Percentiles rank a stretch among this genome's conserved stretches.
Conservation (phyloP, 2,888 invertebrate species). For the Acronicta alni region DNA sequence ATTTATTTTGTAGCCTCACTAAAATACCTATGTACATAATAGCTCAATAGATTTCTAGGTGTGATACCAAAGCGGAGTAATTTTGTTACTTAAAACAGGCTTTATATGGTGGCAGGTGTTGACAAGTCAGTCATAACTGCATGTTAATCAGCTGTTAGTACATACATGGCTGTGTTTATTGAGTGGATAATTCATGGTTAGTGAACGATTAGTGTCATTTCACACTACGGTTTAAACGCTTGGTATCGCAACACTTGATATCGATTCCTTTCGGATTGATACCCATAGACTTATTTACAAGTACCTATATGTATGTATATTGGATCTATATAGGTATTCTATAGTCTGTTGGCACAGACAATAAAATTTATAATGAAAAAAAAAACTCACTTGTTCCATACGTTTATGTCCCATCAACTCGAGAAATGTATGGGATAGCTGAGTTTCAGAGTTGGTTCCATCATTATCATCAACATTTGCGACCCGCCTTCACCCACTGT, state of each 20-base stretch:
- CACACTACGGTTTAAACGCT: constrained; percentile 17
- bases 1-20: too few relatives aligned
- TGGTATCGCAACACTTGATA: background rate
- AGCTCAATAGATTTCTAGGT: constrained; percentile 29
- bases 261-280: background rate
- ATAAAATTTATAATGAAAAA: too few relatives aligned
- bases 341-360: too few relatives aligned
- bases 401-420: too few relatives aligned
- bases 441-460: too few relatives aligned
- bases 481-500: too few relatives aligned
- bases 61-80: constrained; percentile 47
- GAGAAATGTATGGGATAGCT: too few relatives aligned
- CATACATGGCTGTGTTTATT: constrained; percentile 40
- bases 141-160: constrained; percentile 44
- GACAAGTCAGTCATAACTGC: constrained; percentile 53
- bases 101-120: constrained; percentile 51
- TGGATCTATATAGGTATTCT: too few relatives aligned
- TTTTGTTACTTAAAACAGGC: constrained; percentile 35
- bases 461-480: too few relatives aligned
- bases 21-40: background rate
- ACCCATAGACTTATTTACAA: too few relatives aligned
- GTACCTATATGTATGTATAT: too few relatives aligned
- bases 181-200: constrained; percentile 28
- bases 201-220: constrained; percentile 25
- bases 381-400: too few relatives aligned